Conservation (phyloP, 2,113 vertebrate species). For the Nycticryphes semicollaris region DNA sequence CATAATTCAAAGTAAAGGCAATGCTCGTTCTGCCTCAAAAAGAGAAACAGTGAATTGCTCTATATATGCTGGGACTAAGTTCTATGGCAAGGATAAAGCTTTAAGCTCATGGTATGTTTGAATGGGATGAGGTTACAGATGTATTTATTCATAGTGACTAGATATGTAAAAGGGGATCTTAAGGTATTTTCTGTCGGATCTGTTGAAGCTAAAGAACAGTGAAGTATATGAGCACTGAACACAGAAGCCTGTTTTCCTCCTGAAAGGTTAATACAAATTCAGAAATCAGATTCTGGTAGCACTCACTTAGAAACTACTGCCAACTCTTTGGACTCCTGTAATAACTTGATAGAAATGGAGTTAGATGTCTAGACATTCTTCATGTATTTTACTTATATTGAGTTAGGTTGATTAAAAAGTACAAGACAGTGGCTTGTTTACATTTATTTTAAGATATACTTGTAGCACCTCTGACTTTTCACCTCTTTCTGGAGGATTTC, state of each 20-base stretch:
- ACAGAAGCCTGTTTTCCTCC: neutral
- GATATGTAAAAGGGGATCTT: neutral
- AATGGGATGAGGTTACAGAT: neutral
- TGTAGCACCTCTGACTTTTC: neutral
- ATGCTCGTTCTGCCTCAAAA: neutral
- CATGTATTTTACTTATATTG: neutral
- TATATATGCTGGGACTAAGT: neutral
- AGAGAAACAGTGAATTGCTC: neutral
- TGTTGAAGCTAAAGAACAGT: neutral
- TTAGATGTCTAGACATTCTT: neutral
- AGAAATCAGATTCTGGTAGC: neutral
- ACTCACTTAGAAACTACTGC: neutral
- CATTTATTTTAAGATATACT: neutral
- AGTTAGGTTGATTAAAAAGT: neutral
- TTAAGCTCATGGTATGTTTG: neutral
- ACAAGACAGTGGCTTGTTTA: neutral
- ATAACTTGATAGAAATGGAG: neutral
- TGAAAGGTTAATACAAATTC: neutral
- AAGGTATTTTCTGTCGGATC: neutral
- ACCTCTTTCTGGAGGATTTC: neutral
- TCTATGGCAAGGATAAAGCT: neutral
- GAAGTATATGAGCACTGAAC: neutral
- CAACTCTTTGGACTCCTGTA: neutral
- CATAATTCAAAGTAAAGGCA: neutral
- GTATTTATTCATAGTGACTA: neutral